These are phyloP conservation scores for Himalopsyche japonica DNA, from an alignment of 2,888 invertebrate species.

Conservation along the genomic window DNA sequence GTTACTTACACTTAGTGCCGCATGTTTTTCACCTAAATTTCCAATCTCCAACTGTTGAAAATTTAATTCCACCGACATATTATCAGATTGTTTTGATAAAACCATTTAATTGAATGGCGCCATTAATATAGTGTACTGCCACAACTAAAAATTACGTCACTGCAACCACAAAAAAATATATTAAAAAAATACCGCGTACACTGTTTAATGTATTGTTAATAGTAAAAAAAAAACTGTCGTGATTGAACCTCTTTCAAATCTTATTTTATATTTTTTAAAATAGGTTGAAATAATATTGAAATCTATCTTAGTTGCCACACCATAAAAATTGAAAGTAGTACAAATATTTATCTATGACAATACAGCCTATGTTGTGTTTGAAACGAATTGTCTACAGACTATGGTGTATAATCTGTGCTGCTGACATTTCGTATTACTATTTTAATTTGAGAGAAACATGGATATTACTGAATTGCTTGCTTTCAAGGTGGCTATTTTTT, in stretches of 20 bases:
- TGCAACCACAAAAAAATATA: too few relatives aligned
- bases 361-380: neutral
- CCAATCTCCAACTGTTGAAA: neutral
- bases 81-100: neutral
- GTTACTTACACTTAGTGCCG: neutral
- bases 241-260: too few relatives aligned
- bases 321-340: too few relatives aligned
- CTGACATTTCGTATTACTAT: neutral
- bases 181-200: too few relatives aligned
- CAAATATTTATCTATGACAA: neutral
- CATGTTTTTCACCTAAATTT: neutral
- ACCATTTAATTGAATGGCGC: neutral
- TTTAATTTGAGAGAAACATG: slow-evolving; percentile 44
- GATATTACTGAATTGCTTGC: slow-evolving; percentile 58
- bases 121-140: too few relatives aligned
- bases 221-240: too few relatives aligned
- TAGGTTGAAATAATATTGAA: too few relatives aligned
- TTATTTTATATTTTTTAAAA: too few relatives aligned
- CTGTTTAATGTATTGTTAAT: too few relatives aligned
- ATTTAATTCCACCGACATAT: neutral
- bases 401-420: too few relatives aligned
- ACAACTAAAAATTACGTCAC: too few relatives aligned
- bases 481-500: slow-evolving; percentile 51
- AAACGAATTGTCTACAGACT: neutral
- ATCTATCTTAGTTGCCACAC: too few relatives aligned